These are phyloP conservation scores for Hoplostethus atlanticus DNA, from an alignment of 2,797 vertebrate genomes.

Conservation along the genomic window DNA sequence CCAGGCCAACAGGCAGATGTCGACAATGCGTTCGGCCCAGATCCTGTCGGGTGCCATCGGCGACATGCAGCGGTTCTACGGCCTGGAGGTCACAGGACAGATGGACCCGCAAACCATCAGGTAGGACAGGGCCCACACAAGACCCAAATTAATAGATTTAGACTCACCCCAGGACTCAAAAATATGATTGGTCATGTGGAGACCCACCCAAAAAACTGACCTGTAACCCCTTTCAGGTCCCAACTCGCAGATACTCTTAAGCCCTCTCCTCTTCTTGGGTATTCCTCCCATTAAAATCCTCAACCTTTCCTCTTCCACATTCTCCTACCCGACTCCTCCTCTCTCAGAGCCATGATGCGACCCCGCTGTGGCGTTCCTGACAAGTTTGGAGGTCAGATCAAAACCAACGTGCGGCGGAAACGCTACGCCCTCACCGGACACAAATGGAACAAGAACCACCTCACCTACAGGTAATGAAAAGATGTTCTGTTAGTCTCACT, in stretches of 20 bases:
- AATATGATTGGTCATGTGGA: no score
- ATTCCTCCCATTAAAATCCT: no score
- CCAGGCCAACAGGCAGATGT: slow-evolving; percentile 86
- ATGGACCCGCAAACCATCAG: slow-evolving; percentile 85
- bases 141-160: not conserved
- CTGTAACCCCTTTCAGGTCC: not conserved
- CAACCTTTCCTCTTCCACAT: not conserved
- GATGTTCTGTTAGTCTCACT: not conserved
- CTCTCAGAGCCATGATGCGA: slow-evolving; percentile 91
- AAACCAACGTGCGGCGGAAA: slow-evolving; percentile 92
- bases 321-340: slow-evolving; percentile 34
- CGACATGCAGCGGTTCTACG: slow-evolving; percentile 91
- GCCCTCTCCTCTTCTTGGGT: no score
- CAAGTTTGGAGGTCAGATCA: slow-evolving; percentile 91
- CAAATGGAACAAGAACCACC: slow-evolving; percentile 83
- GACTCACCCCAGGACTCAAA: no score
- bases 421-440: slow-evolving; percentile 89
- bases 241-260: not conserved
- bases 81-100: slow-evolving; percentile 86
- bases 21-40: slow-evolving; percentile 89
- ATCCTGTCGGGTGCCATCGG: slow-evolving; percentile 86
- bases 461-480: slow-evolving; percentile 85
- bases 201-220: not conserved
- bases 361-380: slow-evolving; percentile 95
- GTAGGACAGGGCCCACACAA: slow-evolving; percentile 70